Evolutionary conservation across 2,797 vertebrate genomes (phyloP).

Genomic region (Pangasius macronema): DNA sequence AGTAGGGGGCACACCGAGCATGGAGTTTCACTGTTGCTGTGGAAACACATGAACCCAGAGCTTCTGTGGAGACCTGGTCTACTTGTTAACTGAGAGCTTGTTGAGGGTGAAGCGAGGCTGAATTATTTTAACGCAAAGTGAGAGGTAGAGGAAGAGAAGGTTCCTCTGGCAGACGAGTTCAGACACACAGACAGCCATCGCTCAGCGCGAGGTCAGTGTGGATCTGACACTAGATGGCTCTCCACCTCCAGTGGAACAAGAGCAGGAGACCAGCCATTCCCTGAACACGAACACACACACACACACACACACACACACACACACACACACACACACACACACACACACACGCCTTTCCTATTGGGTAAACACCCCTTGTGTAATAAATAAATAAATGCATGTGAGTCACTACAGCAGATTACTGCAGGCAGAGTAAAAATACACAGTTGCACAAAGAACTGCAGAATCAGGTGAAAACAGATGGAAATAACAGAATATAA

Average conservation of each 20-base stretch:
- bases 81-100: background rate
- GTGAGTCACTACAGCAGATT: background rate
- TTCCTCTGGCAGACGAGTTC: background rate
- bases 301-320: background rate
- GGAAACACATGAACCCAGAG: constrained; percentile 32
- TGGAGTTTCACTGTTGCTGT: constrained; percentile 70
- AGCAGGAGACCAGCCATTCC: constrained; percentile 26
- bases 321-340: background rate
- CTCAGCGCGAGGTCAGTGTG: constrained; percentile 37
- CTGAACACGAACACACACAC: background rate
- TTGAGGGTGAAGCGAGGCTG: background rate
- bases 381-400: constrained; percentile 26
- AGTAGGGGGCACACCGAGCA: constrained; percentile 85
- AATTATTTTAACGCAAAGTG: background rate
- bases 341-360: background rate
- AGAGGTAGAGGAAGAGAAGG: background rate
- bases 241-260: constrained; percentile 51
- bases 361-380: constrained; percentile 24
- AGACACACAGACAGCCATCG: background rate
- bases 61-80: background rate
- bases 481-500: constrained; percentile 16
- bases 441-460: background rate
- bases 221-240: constrained; percentile 60
- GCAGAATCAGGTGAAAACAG: background rate
- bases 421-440: background rate